Percentiles rank a stretch among this genome's conserved stretches.
Conservation (phyloP, 2,113 vertebrate genomes). For the Lagopus muta region DNA sequence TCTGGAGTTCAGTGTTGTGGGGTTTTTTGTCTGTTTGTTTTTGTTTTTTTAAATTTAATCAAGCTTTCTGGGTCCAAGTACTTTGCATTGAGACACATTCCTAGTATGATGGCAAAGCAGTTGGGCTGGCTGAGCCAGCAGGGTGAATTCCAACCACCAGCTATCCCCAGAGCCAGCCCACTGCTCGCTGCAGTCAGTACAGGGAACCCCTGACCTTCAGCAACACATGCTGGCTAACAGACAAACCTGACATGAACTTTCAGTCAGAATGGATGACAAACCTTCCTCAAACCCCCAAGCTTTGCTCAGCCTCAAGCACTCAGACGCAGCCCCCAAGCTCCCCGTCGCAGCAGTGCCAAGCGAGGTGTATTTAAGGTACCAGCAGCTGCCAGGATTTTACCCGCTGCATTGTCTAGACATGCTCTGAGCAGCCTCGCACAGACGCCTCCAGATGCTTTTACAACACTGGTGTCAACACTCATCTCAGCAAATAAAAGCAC, state of each 20-base stretch:
- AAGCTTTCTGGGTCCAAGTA: neutral
- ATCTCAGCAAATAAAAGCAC: constrained; percentile 53
- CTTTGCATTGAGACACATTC: neutral
- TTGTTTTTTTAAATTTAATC: neutral
- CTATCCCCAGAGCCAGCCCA: neutral
- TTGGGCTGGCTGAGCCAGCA: constrained; percentile 17
- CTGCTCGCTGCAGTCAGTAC: neutral
- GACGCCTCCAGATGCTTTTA: constrained; percentile 64
- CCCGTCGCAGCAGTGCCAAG: neutral
- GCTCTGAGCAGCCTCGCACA: constrained; percentile 21
- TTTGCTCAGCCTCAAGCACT: neutral
- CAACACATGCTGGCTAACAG: accelerated
- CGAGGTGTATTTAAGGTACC: neutral
- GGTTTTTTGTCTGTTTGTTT: neutral
- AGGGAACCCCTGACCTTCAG: accelerated
- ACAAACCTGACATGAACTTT: accelerated
- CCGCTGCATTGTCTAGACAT: constrained; percentile 31
- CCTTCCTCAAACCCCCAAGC: accelerated
- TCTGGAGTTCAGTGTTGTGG: neutral
- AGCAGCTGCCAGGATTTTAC: constrained; percentile 6
- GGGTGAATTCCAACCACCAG: neutral
- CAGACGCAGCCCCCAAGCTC: neutral
- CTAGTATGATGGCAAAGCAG: neutral
- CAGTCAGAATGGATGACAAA: accelerated
- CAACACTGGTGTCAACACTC: constrained; percentile 5